These are phyloP conservation scores for Bucorvus abyssinicus DNA, from an alignment of 2,797 vertebrate species.

Conservation along the genomic window DNA sequence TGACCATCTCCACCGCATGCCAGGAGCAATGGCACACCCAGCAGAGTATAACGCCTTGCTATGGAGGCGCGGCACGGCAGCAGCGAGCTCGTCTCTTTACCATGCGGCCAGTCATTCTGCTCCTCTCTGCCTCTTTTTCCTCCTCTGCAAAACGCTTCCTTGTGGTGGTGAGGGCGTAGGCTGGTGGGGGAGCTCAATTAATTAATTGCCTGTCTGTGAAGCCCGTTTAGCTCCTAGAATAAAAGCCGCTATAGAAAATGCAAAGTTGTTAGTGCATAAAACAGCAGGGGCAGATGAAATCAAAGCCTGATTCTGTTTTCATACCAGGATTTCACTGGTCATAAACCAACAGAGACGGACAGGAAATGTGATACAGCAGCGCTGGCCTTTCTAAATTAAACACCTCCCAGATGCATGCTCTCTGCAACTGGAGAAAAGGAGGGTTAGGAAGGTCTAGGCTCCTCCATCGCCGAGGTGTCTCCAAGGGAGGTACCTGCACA, in stretches of 20 bases:
- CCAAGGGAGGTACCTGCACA: not conserved
- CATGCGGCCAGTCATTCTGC: not conserved
- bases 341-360: not conserved
- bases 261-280: constrained; percentile 31
- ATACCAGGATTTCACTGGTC: constrained; percentile 46
- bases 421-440: not conserved
- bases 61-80: not conserved
- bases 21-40: not conserved
- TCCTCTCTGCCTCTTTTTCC: not conserved
- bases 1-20: not conserved
- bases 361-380: not conserved
- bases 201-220: constrained; percentile 64
- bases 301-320: constrained; percentile 40
- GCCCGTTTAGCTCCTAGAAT: constrained; percentile 53
- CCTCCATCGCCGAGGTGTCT: not conserved
- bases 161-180: not conserved
- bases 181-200: constrained; percentile 15
- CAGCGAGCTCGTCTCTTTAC: not conserved
- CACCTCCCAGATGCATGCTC: not conserved
- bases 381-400: constrained; percentile 7
- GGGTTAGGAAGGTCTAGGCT: not conserved
- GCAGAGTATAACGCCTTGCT: accelerated
- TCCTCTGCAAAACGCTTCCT: not conserved
- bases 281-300: constrained; percentile 52
- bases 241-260: constrained; percentile 43